These are phyloP conservation scores for Patagioenas fasciata DNA, from an alignment of 2,113 vertebrate species.

Conservation along the genomic window DNA sequence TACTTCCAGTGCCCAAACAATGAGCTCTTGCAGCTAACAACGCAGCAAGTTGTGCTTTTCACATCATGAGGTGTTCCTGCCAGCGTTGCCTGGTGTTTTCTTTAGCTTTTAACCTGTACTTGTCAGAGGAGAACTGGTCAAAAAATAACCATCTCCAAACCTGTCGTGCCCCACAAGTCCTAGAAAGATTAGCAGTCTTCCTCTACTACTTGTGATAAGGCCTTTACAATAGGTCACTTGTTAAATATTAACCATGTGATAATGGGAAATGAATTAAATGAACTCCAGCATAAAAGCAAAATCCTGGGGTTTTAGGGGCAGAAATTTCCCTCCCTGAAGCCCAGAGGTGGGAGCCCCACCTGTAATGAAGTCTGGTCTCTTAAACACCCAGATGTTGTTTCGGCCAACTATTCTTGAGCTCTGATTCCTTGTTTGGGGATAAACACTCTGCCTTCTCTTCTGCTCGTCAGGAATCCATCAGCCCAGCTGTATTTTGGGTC, in stretches of 20 bases:
- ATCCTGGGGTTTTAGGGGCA: not conserved
- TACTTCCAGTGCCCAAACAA: not conserved
- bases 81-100: not conserved
- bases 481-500: not conserved
- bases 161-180: not conserved
- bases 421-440: not conserved
- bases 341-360: not conserved
- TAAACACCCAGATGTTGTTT: not conserved
- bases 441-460: not conserved
- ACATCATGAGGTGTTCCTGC: not conserved
- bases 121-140: not conserved
- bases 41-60: not conserved
- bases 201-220: not conserved
- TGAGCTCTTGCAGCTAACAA: not conserved
- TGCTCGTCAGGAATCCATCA: not conserved
- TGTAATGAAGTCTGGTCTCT: not conserved
- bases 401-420: not conserved
- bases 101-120: slow-evolving; percentile 24
- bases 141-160: not conserved
- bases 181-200: not conserved
- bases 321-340: not conserved
- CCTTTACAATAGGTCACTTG: not conserved
- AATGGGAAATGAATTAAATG: not conserved
- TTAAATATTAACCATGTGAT: slow-evolving; percentile 24
- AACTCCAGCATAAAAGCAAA: not conserved